A percentile compares a stretch with the other conserved stretches of the same genome.
phyloP scores from a whole-genome alignment of 2,113 vertebrate genomes.

The Corynorhinus townsendii region DNA sequence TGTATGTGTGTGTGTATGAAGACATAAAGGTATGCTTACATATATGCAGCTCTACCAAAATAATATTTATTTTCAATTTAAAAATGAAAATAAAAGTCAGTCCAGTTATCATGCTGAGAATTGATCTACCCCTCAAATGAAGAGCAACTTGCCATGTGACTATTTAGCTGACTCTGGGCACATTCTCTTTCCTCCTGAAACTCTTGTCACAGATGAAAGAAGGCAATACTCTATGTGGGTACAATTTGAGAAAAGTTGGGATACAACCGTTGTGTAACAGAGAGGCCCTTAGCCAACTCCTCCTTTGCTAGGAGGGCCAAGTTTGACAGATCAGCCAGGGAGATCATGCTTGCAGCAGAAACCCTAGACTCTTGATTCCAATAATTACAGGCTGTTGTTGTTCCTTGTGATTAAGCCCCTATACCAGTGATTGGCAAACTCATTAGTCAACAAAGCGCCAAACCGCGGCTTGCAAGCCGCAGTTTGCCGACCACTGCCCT shows the following conservation, averaged over 20 bases:
- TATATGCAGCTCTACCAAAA: neutral
- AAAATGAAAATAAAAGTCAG: neutral
- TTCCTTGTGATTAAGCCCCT: too few species aligned
- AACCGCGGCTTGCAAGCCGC: too few species aligned
- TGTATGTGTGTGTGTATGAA: too few species aligned
- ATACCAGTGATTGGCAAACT: too few species aligned
- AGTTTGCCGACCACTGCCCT: neutral
- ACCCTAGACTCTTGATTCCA: neutral
- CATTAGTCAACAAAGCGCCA: too few species aligned
- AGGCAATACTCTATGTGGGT: neutral
- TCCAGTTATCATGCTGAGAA: neutral
- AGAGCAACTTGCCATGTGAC: neutral
- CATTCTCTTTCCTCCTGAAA: neutral
- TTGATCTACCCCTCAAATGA: neutral
- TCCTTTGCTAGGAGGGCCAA: neutral
- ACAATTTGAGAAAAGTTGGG: neutral
- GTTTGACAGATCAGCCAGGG: neutral
- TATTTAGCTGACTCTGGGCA: neutral
- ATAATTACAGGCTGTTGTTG: too few species aligned
- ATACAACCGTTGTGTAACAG: neutral
- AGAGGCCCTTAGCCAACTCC: neutral
- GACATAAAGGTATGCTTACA: neutral
- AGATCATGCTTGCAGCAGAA: neutral
- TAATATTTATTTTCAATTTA: neutral
- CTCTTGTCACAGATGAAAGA: neutral